Evolutionary conservation across 2,797 vertebrate species (phyloP).

Genomic region (Hafferia zeledoni): DNA sequence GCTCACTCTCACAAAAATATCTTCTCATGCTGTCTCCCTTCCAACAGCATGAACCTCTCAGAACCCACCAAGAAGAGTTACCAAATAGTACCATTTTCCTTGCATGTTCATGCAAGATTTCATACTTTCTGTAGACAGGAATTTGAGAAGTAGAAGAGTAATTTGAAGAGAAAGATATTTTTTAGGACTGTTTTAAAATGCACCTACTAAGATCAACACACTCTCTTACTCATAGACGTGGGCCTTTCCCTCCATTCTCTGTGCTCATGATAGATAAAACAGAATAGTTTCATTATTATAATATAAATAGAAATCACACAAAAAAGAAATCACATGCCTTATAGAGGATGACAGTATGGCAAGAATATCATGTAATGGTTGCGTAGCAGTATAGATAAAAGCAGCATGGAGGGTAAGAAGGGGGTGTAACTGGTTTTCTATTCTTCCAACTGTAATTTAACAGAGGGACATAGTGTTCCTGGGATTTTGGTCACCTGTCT

Average conservation of each 20-base stretch:
- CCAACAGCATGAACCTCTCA: background rate
- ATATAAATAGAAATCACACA: background rate
- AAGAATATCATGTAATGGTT: background rate
- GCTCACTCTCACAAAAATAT: background rate
- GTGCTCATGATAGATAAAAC: background rate
- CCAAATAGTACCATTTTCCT: background rate
- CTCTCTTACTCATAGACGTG: background rate
- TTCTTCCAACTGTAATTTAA: background rate
- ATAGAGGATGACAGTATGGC: rapidly evolving
- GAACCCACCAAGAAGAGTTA: background rate
- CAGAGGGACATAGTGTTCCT: background rate
- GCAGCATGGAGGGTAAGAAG: background rate
- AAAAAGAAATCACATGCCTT: background rate
- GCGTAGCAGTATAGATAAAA: background rate
- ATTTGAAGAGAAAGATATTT: background rate
- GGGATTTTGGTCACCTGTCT: background rate
- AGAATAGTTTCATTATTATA: background rate
- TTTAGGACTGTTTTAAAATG: background rate
- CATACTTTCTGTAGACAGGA: background rate
- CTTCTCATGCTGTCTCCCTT: background rate
- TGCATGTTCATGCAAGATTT: background rate
- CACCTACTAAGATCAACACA: background rate
- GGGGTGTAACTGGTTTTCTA: background rate
- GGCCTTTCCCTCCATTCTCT: background rate
- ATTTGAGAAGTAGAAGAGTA: background rate